Evolutionary conservation across 2,113 vertebrate genomes (phyloP), one percentile per base, ranked within the genome.

Genomic region (Symphodus melops): DNA sequence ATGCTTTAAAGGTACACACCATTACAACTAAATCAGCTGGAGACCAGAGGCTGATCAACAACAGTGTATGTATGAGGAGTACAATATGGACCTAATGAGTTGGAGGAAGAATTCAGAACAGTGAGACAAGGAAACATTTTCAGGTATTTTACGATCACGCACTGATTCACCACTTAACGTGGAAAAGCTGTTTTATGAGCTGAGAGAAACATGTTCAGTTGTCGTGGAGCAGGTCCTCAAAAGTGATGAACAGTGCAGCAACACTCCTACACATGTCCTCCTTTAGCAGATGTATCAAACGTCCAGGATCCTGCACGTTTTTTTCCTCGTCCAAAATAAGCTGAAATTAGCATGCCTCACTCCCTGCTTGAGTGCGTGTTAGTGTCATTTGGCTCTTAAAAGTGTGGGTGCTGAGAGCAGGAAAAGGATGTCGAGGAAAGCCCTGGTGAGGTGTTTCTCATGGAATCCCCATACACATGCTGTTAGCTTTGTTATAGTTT

Each of bases 401-500:
- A 12, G 75, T n/a, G 53, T 12, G 55, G 66, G 66, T 67, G 66
- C 20, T 9, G 21, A 67, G 51, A 53, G 67, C 21, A 76, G 75
- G 69, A 77, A 75, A 54, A 48, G 56, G 69, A 71, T 67, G 74
- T 67, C 0, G 72, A 88, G 86, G 89, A 83, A 89, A 91, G 79
- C 85, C 85, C 88, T 86, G 72, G 51, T 83, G 85, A 88, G 82
- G 75, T 86, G 83, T 84, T 84, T 66, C 80, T 76, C 68, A 79
- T 66, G 82, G 82, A 87, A 79, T 89, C 75, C 67, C 86, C 77
- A 28, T 81, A 58, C 39, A 56, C 64, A 56, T 42, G 55, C 56
- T 46, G 74, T 82, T 21, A 71, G 64, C 64, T 79, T 4, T 10
- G 49, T 88, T 87, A 83, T 13, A 89, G 54, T 93, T 92, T 92